A percentile compares a stretch with the other conserved stretches of the same genome.
Evolutionary conservation across 1,140 invertebrate genomes (phyloP).

Genomic region (Megalopta genalis): DNA sequence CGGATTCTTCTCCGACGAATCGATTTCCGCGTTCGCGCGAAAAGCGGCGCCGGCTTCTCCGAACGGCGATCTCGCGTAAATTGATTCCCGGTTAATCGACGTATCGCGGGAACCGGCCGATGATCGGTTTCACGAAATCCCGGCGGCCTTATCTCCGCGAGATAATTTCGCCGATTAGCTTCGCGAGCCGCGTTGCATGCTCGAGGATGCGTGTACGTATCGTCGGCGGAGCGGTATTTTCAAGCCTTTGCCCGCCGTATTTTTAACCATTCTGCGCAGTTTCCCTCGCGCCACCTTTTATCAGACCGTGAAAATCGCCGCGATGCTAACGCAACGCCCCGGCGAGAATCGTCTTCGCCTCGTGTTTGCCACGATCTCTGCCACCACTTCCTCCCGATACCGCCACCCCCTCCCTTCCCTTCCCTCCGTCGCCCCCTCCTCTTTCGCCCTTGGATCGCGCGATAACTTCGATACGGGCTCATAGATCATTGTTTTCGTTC

Average conservation of each 20-base stretch:
- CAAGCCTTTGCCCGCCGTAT: neutral
- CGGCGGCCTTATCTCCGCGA: conserved; percentile 37
- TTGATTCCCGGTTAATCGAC: neutral
- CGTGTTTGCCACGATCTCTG: no score
- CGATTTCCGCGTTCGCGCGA: no score
- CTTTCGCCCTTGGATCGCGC: neutral
- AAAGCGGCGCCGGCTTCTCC: no score
- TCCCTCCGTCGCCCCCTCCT: neutral
- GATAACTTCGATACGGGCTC: conserved; percentile 9
- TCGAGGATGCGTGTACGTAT: neutral
- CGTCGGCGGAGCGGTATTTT: neutral
- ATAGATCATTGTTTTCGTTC: conserved; percentile 40
- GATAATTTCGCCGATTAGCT: conserved; percentile 35
- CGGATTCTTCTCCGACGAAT: no score
- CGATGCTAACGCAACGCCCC: neutral
- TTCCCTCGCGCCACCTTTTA: neutral
- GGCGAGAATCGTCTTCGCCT: no score
- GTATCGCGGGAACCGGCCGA: neutral
- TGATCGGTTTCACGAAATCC: neutral
- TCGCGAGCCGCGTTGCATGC: neutral
- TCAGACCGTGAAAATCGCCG: conserved; percentile 2
- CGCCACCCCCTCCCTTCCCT: no score
- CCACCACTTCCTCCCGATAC: neutral
- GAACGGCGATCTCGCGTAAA: neutral
- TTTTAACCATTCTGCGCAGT: conserved; percentile 2